A percentile compares a stretch with the other conserved stretches of the same genome.
phyloP scores from a whole-genome alignment of 2,113 vertebrate genomes.

The Motacilla alba region DNA sequence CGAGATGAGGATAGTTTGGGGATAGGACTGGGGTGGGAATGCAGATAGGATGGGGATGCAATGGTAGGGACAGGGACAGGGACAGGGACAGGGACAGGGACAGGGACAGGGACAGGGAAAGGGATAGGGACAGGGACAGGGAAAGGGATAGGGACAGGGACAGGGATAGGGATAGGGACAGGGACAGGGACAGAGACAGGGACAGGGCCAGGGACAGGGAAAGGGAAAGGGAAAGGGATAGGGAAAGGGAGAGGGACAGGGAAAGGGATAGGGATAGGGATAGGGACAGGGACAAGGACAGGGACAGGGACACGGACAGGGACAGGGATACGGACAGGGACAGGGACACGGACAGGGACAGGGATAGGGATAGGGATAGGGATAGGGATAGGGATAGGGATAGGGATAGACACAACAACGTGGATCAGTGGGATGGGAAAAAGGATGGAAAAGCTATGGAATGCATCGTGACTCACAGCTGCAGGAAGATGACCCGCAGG shows the following conservation, averaged over 20 bases:
- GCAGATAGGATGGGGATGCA: neutral
- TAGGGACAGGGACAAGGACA: fast-evolving
- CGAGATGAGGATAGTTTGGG: neutral
- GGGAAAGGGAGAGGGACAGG: too few relatives aligned
- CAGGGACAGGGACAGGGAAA: too few relatives aligned
- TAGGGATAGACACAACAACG: too few relatives aligned
- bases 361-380: neutral
- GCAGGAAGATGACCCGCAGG: neutral
- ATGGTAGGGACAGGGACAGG: neutral
- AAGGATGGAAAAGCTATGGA: too few relatives aligned
- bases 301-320: neutral
- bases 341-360: too few relatives aligned
- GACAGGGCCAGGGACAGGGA: neutral
- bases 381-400: neutral
- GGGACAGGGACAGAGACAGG: too few relatives aligned
- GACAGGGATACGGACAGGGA: too few relatives aligned
- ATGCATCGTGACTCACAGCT: neutral
- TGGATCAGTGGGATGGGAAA: neutral
- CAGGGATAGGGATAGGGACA: too few relatives aligned
- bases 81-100: too few relatives aligned
- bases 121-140: too few relatives aligned
- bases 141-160: neutral
- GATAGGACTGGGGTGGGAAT: neutral
- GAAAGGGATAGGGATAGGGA: too few relatives aligned
- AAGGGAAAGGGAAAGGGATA: too few relatives aligned